Percentiles rank a stretch among this genome's conserved stretches.
Conservation (phyloP, 2,113 vertebrate genomes). For the Malurus alboscapulatus region DNA sequence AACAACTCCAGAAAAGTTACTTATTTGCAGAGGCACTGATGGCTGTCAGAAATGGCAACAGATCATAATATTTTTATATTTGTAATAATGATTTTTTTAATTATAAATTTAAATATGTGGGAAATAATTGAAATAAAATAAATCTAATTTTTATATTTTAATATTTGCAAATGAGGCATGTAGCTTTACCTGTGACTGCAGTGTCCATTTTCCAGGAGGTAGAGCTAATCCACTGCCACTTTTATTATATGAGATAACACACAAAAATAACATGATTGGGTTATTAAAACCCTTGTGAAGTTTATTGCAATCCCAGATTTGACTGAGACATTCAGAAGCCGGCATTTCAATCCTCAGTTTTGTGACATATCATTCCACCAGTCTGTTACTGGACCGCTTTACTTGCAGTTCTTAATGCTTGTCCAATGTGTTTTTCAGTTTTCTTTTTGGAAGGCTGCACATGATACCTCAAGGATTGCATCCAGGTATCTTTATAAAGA, state of each 20-base stretch:
- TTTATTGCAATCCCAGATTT: not conserved
- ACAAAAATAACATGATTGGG: not conserved
- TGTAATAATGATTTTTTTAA: not conserved
- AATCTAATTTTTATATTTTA: not conserved
- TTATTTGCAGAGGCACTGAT: not conserved
- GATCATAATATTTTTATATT: not conserved
- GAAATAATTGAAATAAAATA: no score
- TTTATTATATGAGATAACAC: not conserved
- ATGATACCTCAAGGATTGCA: not conserved
- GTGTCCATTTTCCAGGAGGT: not conserved
- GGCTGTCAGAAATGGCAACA: not conserved
- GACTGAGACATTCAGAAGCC: not conserved
- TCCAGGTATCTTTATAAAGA: constrained; percentile 7
- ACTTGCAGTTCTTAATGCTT: constrained; percentile 31
- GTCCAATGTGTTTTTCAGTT: constrained; percentile 18
- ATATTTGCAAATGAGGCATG: not conserved
- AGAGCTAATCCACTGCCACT: not conserved
- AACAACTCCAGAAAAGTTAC: not conserved
- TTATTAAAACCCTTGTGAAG: not conserved
- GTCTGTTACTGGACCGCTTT: not conserved
- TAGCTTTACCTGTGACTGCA: not conserved
- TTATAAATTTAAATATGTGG: no score
- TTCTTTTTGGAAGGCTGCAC: constrained; percentile 39
- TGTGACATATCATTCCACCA: not conserved
- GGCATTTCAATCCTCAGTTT: not conserved